These are phyloP conservation scores for Ailuropoda melanoleuca DNA, from an alignment of 2,113 vertebrate genomes.

Conservation along the genomic window DNA sequence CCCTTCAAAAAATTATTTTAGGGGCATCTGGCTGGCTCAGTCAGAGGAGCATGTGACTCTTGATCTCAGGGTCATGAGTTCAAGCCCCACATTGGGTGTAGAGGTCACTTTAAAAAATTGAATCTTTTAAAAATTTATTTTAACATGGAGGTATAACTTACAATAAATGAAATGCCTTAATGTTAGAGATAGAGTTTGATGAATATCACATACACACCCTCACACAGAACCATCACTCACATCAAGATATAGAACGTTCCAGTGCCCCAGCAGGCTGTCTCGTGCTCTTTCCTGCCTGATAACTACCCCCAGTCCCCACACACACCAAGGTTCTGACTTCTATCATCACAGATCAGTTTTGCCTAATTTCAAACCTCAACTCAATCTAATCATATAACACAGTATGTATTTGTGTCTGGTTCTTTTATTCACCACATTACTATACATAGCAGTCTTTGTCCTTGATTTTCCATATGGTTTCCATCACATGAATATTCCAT, in stretches of 20 bases:
- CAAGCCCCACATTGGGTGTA: neutral
- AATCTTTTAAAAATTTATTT: neutral
- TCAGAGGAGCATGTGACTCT: neutral
- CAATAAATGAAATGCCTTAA: neutral
- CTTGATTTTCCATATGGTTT: neutral
- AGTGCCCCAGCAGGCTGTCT: neutral
- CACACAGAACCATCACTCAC: neutral
- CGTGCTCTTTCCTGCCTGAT: neutral
- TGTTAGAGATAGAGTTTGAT: neutral
- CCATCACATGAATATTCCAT: neutral
- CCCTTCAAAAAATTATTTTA: neutral
- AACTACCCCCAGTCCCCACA: fast-evolving
- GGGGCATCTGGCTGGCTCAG: neutral
- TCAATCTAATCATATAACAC: neutral
- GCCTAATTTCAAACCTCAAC: neutral
- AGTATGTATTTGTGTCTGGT: neutral
- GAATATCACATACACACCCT: neutral
- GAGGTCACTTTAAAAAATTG: neutral
- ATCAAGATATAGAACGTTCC: neutral
- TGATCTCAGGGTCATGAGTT: neutral
- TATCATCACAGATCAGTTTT: neutral
- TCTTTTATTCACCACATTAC: neutral
- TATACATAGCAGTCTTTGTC: neutral
- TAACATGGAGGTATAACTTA: neutral
- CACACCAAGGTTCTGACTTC: neutral